Base-by-base conservation (phyloP, 2,888 invertebrate genomes). In the Masnerella sp. region DNA sequence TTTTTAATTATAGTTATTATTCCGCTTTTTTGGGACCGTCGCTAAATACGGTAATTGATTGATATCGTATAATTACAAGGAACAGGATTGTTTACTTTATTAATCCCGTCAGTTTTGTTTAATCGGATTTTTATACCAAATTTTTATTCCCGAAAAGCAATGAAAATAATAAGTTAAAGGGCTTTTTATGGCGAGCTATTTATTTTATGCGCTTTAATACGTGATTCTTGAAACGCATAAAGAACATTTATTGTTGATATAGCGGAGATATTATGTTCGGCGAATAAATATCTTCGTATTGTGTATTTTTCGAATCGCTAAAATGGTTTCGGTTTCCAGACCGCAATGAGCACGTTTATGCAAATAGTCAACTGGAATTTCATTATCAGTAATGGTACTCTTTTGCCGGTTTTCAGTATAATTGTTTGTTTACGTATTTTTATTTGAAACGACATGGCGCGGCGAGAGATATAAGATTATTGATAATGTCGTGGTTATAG, bases 1-100 rank as follows among this genome's bases (percentile, higher is more conserved):
- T 68, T 43, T 62, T 58, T 68, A 62, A 68, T 67, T 68, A 67
- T 52, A 51, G 61, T 56, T 54, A 64, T 71, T 58, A 51, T 51
- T 38, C 2, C 20, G n/a, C 28, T 14, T 9, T 47, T 64, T 58
- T 65, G 59, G 45, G 18, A 4, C 17, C 7, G 32, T 18, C 36
- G 30, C 45, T n/a, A 58, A 45, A 17, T 18, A 1, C 15, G 20
- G 28, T 64, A 71, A 71, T 71, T 71, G 56, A 68, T 54, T 69
- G 54, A 69, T 61, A 61, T 18, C 40, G 38, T 28, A 36, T 51
- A 43, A 71, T 64, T 61, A 64, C 7, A 18, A 22, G 11, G 40
- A 1, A 20, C 11, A 30, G 17, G 54, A 62, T 58, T 62, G 52
- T 47, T 62, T 70, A 58, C 49, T 62, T 62, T 49, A 70, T 62